Base-by-base conservation (phyloP, 2,797 vertebrate genomes). In the Trachops cirrhosus region DNA sequence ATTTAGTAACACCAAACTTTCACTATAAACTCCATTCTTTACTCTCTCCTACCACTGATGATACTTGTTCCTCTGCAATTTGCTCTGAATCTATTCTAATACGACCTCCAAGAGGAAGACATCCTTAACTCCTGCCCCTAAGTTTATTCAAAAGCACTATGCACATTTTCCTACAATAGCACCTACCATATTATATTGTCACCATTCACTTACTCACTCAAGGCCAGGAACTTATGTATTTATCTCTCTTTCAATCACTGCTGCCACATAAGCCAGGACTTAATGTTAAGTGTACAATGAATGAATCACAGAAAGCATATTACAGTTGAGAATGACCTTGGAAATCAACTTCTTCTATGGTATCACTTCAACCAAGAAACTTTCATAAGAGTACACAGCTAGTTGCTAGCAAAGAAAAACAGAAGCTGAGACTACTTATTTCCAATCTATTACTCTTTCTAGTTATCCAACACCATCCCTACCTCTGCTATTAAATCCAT, bases 351-450 rank as follows among this genome's bases (percentile, higher is more conserved):
- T 88, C 39, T 77, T 68, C 82, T 71, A 22, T 41, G 24, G 37
- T 7, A 4, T 88, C 57, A 80, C 90, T 96, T 96, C 73, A 95
- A 92, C n/a, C 29, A 96, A 95, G 32, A 92, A 7, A 74, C 57
- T 75, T 94, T 78, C 64, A 21, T 24, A 41, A 39, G 26, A 92
- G 54, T 87, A 79, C 16, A 34, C 1, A 94, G 54, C 37, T 91
- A 44, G 21, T 86, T 88, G 83, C n/a, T 95, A 48, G 39, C 46
- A 94, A 85, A 50, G 9, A 94, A 34, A 95, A 94, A 73, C 0
- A 87, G 18, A 90, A 89, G 9, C 21, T 22, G 3, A 59, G 16
- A 73, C 79, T 91, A 94, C 22, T 82, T 41, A 95, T 75, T 95
- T 24, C 80, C 70, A 92, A 50, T 22, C 34, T 73, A 32, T 29